A percentile compares a stretch with the other conserved stretches of the same genome.
These are phyloP conservation scores for Cantharis flavilabris DNA, from an alignment of 2,888 invertebrate species.

Conservation along the genomic window DNA sequence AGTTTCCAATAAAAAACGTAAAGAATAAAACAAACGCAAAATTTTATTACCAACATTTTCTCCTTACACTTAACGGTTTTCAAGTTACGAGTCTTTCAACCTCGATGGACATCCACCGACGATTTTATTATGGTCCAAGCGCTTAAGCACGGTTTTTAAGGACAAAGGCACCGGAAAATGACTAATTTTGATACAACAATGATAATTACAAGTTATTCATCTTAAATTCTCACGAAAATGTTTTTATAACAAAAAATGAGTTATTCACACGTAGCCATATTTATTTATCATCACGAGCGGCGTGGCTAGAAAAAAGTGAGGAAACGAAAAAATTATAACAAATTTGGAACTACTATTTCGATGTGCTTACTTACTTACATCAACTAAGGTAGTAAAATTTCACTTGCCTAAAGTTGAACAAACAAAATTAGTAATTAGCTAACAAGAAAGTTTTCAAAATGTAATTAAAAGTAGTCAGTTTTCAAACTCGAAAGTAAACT, in stretches of 20 bases:
- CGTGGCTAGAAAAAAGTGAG: neutral
- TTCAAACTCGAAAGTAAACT: neutral
- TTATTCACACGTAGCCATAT: neutral
- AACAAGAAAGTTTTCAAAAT: neutral
- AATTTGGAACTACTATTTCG: neutral
- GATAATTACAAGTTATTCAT: neutral
- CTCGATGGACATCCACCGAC: neutral
- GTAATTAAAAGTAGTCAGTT: neutral
- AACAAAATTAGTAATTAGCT: neutral
- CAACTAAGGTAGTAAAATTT: neutral
- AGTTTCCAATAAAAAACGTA: neutral
- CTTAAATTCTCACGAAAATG: neutral
- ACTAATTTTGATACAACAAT: neutral
- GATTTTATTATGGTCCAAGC: neutral
- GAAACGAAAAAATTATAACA: neutral
- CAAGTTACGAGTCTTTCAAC: neutral
- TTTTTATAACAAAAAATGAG: neutral
- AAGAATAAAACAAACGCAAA: neutral
- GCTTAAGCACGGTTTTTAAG: neutral
- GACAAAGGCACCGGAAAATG: neutral
- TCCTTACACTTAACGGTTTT: neutral
- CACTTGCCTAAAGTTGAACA: neutral
- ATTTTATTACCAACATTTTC: neutral
- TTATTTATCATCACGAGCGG: neutral
- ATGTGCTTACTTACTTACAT: neutral